Evolutionary conservation across 2,113 vertebrate species (phyloP).

Genomic region (Vulpes vulpes): DNA sequence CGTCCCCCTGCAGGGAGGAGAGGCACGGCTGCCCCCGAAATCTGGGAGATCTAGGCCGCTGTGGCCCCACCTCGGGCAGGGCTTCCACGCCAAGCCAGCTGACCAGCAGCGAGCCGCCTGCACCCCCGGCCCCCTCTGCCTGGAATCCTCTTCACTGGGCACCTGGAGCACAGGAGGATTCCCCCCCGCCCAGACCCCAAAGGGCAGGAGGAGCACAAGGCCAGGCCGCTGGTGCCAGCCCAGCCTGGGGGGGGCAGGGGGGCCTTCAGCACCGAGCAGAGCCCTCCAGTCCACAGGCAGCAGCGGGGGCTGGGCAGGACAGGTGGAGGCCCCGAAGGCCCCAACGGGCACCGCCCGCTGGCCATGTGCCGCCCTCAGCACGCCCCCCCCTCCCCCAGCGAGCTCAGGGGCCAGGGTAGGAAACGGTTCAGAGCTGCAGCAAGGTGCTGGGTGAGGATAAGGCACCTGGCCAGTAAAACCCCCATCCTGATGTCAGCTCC

Average conservation of each 20-base stretch:
- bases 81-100: background rate
- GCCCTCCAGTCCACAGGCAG: background rate
- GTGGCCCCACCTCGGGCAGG: no score
- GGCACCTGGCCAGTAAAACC: background rate
- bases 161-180: background rate
- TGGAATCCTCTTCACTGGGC: background rate
- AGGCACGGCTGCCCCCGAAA: background rate
- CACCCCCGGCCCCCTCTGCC: fast-evolving
- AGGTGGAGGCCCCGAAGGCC: background rate
- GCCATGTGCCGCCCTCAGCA: background rate
- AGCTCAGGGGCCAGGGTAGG: background rate
- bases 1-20: no score
- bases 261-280: background rate
- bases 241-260: no score
- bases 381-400: fast-evolving
- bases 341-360: background rate
- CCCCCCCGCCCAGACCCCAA: background rate
- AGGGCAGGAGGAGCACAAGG: background rate
- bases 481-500: background rate
- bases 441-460: background rate
- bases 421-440: background rate
- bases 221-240: background rate
- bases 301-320: background rate
- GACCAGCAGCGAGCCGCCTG: background rate
- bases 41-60: no score